Conservation (phyloP, 2,797 vertebrate species). For the Botia almorhae region DNA sequence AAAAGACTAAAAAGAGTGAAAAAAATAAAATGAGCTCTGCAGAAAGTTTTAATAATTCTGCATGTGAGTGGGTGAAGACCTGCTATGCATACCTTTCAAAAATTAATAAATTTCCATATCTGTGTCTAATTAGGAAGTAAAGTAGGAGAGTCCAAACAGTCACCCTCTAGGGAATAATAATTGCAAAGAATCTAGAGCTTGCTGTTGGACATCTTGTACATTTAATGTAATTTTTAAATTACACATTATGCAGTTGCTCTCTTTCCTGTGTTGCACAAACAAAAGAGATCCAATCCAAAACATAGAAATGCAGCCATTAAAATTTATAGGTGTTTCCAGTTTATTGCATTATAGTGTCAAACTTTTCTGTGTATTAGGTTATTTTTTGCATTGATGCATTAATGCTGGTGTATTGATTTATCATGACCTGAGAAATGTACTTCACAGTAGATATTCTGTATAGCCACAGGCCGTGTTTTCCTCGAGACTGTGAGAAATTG, state of each 20-base stretch:
- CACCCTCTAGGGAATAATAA: constrained; percentile 36
- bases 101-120: constrained; percentile 61
- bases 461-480: constrained; percentile 34
- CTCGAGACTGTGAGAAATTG: constrained; percentile 43
- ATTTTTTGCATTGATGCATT: constrained; percentile 24
- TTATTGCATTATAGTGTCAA: neutral
- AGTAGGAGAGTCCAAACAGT: constrained; percentile 12
- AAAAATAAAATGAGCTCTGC: constrained; percentile 13
- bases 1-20: neutral
- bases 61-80: constrained; percentile 34
- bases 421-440: constrained; percentile 24
- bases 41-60: constrained; percentile 44
- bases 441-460: constrained; percentile 31
- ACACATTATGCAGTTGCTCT: neutral
- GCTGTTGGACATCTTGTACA: constrained; percentile 32
- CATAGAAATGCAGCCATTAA: neutral
- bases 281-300: neutral
- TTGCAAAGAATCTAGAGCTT: constrained; percentile 36
- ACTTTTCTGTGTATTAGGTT: constrained; percentile 8
- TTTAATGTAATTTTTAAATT: constrained; percentile 10
- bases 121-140: constrained; percentile 55
- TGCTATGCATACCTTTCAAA: constrained; percentile 57
- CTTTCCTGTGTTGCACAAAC: neutral
- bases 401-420: constrained; percentile 22
- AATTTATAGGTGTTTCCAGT: neutral